Conservation (phyloP, 2,888 invertebrate genomes). For the Ashinkailepas kermadecensis region DNA sequence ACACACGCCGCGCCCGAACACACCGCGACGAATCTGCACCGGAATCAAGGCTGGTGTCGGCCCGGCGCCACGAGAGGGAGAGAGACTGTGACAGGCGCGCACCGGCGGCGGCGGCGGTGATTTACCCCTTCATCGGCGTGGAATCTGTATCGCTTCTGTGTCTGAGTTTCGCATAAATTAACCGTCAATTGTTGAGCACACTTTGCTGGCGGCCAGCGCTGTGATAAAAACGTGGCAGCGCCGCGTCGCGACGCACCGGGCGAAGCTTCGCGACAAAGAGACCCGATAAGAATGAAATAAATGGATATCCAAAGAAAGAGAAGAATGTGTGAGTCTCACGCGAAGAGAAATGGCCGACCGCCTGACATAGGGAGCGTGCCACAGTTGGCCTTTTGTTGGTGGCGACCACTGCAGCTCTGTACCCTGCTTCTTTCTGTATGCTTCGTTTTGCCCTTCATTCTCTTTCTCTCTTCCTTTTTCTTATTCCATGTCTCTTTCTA, state of each 20-base stretch:
- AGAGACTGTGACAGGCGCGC: too few relatives aligned
- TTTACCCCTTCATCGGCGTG: background rate
- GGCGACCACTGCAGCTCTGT: too few relatives aligned
- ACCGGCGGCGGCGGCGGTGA: background rate
- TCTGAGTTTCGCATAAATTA: background rate
- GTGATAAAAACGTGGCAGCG: background rate
- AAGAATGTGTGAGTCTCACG: background rate
- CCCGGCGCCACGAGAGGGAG: too few relatives aligned
- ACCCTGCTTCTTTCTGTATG: background rate
- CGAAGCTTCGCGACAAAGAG: background rate
- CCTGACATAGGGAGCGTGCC: slow-evolving; percentile 3
- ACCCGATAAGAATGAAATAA: slow-evolving; percentile 20
- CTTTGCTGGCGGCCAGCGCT: background rate
- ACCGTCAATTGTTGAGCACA: background rate
- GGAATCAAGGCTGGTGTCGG: background rate
- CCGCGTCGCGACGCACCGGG: background rate
- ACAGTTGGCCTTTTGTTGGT: background rate
- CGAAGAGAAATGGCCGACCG: background rate
- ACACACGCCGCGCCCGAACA: background rate
- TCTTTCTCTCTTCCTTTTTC: background rate
- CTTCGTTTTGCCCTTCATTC: background rate
- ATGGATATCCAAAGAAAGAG: slow-evolving; percentile 11
- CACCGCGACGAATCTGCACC: background rate
- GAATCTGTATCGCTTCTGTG: background rate
- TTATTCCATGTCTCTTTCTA: background rate